Percentiles rank a stretch among this genome's conserved stretches.
These are phyloP conservation scores for Tympanuchus pallidicinctus DNA, from an alignment of 2,113 vertebrate species.

Conservation along the genomic window DNA sequence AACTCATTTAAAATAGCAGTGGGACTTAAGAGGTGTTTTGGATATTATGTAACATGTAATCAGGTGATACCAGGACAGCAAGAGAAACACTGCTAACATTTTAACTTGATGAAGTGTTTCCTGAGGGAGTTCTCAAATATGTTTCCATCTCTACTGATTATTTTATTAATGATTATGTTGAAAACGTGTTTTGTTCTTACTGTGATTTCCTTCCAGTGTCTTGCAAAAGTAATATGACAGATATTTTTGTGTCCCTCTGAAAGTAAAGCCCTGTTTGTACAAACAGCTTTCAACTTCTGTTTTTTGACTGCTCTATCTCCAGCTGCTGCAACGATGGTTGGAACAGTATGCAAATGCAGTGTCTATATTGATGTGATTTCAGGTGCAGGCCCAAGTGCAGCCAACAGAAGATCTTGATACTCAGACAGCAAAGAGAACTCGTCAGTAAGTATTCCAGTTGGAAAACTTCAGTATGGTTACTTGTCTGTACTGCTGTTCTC, in stretches of 20 bases:
- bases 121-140: not conserved
- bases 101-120: not conserved
- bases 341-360: not conserved
- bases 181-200: not conserved
- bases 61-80: not conserved
- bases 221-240: not conserved
- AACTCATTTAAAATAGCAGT: not conserved
- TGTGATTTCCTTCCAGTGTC: not conserved
- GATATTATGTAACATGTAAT: not conserved
- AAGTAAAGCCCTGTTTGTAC: not conserved
- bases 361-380: slow-evolving; percentile 36
- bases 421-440: slow-evolving; percentile 76
- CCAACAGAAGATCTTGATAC: slow-evolving; percentile 74
- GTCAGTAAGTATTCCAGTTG: slow-evolving; percentile 79
- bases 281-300: not conserved
- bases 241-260: not conserved
- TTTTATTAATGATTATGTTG: not conserved
- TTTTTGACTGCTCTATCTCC: not conserved
- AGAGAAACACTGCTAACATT: too few relatives aligned
- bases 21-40: not conserved
- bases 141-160: not conserved
- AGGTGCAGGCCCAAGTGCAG: slow-evolving; percentile 86
- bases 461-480: not conserved
- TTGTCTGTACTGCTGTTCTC: accelerated
- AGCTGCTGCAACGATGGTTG: not conserved